Evolutionary conservation across 1,140 invertebrate species (phyloP), one percentile per base, ranked within the genome.

Genomic region (Leptopilina boulardi): DNA sequence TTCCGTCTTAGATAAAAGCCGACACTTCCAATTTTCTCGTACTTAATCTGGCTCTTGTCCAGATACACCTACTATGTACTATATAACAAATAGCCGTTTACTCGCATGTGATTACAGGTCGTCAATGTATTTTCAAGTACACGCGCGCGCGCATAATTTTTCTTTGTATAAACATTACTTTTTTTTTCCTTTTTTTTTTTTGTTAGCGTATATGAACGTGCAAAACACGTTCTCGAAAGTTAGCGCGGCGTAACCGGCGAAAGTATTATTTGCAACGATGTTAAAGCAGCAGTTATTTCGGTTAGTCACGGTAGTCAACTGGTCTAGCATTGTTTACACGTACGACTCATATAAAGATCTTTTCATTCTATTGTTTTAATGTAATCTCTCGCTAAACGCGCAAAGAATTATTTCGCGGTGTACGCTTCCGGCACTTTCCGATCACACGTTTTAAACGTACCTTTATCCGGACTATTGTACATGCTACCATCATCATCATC

Each of bases 191-290:
- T 38, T 30, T 30, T 34, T 66, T 66, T 11, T 71, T 19, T 21
- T 71, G n/a, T 42, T 66, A n/a, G 30, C 78, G 73, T 73, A 72
- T n/a, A n/a, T n/a, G n/a, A 21, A 78, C 18, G 73, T 74, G 78
- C 75, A 59, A 77, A 41, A 2, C 21, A 66, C 44, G 75, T 77
- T 73, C 75, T 77, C 26, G 80, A 83, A 83, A 83, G 80, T 83
- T 76, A 38, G 21, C 15, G 6, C 26, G 44, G 4, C 80, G 73
- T 73, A 75, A 78, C 71, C 66, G 42, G 47, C 26, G n/a, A 23
- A 59, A 78, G 73, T 76, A 71, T n/a, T 38, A 73, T 59, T 23
- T 47, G 21, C 59, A 23, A 23, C 70, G 34, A 44, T 66, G 71
- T 54, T 73, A 23, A 30, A 73, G 59, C 42, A 3, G 71, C 42